Percentiles rank a stretch among this genome's conserved stretches.
Evolutionary conservation across 2,113 vertebrate genomes (phyloP).

Genomic region (Rhinolophus sinicus): DNA sequence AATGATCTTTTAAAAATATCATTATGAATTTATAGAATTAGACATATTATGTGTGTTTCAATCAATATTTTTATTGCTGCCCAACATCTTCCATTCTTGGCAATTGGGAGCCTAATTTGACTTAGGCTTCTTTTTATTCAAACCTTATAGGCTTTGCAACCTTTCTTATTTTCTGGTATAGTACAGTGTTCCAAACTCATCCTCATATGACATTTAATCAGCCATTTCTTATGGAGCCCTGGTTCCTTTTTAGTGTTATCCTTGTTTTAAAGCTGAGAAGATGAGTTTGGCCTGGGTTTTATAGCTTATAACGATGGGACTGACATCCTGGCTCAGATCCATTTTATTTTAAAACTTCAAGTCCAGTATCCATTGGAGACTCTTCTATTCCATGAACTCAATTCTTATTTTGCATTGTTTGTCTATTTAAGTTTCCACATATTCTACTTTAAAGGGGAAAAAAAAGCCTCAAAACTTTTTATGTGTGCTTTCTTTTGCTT

Average conservation of each 20-base stretch:
- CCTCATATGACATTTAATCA: background rate
- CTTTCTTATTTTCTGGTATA: background rate
- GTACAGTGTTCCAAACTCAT: background rate
- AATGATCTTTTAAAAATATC: background rate
- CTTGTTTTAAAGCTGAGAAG: background rate
- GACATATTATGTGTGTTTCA: background rate
- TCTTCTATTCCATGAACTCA: background rate
- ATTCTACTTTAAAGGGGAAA: background rate
- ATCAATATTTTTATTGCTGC: background rate
- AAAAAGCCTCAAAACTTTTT: background rate
- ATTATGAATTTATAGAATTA: background rate
- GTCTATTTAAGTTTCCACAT: background rate
- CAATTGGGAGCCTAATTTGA: background rate
- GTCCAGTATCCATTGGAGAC: background rate
- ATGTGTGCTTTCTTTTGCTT: background rate
- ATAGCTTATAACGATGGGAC: background rate
- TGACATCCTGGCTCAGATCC: background rate
- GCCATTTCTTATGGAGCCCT: background rate
- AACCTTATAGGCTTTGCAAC: background rate
- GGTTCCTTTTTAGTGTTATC: background rate
- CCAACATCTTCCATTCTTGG: background rate
- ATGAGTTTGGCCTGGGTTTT: background rate
- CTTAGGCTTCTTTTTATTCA: conserved; percentile 5
- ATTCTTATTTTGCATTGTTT: conserved; percentile 32
- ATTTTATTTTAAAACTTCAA: conserved; percentile 21